Percentiles rank a stretch among this genome's conserved stretches.
These are phyloP conservation scores for Ceyx margarethae DNA, from an alignment of 2,113 vertebrate species.

Conservation along the genomic window DNA sequence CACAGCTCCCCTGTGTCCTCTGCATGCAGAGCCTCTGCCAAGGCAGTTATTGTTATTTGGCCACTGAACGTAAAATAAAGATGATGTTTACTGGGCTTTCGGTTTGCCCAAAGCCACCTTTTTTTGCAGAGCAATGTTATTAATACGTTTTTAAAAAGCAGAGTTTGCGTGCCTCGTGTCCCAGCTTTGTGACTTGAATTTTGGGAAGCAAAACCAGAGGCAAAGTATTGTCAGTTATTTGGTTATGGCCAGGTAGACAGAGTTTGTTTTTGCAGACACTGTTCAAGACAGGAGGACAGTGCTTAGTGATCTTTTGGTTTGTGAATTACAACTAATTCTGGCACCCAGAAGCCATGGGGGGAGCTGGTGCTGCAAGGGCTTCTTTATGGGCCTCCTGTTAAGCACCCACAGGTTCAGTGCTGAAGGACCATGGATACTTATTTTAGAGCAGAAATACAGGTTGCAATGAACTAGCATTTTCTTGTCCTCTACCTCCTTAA, in stretches of 20 bases:
- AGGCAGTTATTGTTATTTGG: slow-evolving; percentile 6
- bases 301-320: background rate
- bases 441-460: background rate
- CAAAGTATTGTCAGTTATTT: background rate
- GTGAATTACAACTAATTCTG: rapidly evolving
- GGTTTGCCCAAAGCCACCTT: background rate
- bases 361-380: background rate
- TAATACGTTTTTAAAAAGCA: background rate
- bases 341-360: rapidly evolving
- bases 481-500: background rate
- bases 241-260: background rate
- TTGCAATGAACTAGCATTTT: background rate
- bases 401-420: background rate
- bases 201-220: background rate
- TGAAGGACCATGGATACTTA: rapidly evolving
- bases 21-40: background rate
- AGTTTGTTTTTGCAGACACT: background rate
- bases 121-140: background rate
- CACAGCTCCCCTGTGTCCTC: background rate
- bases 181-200: background rate
- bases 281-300: background rate
- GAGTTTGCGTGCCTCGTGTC: background rate
- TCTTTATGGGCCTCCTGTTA: background rate
- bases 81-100: background rate
- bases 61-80: background rate